phyloP scores from a whole-genome alignment of 2,888 invertebrate genomes.

The Amorpha juglandis region DNA sequence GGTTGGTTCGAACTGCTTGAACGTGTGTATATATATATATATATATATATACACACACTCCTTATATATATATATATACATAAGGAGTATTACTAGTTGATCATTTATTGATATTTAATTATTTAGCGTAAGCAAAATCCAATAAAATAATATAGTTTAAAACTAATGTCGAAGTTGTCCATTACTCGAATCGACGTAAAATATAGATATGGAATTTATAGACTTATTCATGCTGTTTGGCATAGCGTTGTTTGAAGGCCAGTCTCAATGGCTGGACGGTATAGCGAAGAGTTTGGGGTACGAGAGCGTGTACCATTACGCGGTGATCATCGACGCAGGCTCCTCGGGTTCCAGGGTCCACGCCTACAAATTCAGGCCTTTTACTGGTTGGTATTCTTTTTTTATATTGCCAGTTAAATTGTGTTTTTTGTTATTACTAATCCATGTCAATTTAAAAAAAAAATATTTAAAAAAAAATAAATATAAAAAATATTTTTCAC shows the following conservation, averaged over 20 bases:
- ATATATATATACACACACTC: too few species aligned
- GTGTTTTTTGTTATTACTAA: too few species aligned
- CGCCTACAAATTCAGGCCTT: slow-evolving; percentile 92
- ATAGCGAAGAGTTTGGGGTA: slow-evolving; percentile 89
- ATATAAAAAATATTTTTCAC: too few species aligned
- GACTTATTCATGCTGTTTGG: slow-evolving; percentile 20
- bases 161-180: not conserved
- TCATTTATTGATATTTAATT: too few species aligned
- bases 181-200: too few species aligned
- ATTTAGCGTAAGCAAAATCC: too few species aligned
- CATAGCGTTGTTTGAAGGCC: slow-evolving; percentile 83
- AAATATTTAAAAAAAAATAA: too few species aligned
- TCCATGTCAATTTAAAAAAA: too few species aligned
- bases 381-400: slow-evolving; percentile 80
- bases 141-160: too few species aligned
- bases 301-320: slow-evolving; percentile 85
- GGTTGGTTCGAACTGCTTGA: not conserved
- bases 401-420: too few species aligned
- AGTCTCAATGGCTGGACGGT: slow-evolving; percentile 87
- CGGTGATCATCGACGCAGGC: slow-evolving; percentile 96
- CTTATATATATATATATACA: too few species aligned
- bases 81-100: not conserved
- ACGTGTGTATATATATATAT: not conserved
- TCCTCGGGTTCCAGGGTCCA: slow-evolving; percentile 95
- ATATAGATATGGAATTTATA: not conserved